phyloP scores from a whole-genome alignment of 2,888 invertebrate genomes.

The Doris montereyensis region DNA sequence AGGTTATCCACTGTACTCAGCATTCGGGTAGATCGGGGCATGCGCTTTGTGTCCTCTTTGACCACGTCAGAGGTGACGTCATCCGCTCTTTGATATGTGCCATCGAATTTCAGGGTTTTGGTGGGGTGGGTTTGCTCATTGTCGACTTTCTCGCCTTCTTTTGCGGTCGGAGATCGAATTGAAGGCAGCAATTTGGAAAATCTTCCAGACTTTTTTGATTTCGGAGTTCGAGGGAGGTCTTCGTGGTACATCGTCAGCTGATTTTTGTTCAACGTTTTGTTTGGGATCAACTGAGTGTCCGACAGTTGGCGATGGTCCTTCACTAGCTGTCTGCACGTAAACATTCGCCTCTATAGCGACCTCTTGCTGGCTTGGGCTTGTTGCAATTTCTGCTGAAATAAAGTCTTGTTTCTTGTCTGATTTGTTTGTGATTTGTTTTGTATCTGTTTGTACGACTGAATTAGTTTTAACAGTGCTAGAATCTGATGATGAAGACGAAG shows the following conservation, averaged over 20 bases:
- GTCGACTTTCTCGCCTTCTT: background rate
- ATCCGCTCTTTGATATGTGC: constrained; percentile 40
- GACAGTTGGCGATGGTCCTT: too few species aligned
- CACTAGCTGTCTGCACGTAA: too few species aligned
- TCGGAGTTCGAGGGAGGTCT: constrained; percentile 6
- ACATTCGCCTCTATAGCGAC: too few species aligned
- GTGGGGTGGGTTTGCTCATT: background rate
- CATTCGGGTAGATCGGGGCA: background rate
- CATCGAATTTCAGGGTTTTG: constrained; percentile 32
- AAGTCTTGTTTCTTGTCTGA: background rate
- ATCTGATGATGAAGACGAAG: too few species aligned
- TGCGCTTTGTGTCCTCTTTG: background rate
- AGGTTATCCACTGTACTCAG: too few species aligned
- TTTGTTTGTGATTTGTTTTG: too few species aligned
- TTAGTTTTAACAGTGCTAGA: too few species aligned
- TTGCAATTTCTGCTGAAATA: background rate
- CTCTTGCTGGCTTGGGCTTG: too few species aligned
- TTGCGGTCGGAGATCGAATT: background rate
- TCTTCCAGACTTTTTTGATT: constrained; percentile 17
- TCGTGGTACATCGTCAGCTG: too few species aligned
- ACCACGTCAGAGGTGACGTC: constrained; percentile 21
- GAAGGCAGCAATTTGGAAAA: background rate
- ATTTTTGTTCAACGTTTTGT: too few species aligned
- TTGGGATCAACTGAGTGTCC: too few species aligned
- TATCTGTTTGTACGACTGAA: too few species aligned